Evolutionary conservation across 2,888 invertebrate species (phyloP).

Genomic region (Acanthosoma haemorrhoidale): DNA sequence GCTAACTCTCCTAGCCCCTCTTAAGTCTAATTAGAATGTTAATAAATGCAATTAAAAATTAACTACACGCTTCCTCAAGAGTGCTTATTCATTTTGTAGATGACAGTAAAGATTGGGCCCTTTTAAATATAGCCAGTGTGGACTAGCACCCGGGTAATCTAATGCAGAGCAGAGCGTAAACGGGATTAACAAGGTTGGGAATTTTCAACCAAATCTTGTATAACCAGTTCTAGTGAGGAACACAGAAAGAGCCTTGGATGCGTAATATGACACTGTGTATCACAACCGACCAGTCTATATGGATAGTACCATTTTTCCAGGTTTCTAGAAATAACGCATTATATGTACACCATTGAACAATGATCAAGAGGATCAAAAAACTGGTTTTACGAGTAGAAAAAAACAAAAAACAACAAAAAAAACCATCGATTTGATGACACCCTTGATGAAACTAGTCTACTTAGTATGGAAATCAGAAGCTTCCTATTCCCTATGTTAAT

Average conservation of each 20-base stretch:
- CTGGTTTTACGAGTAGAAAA: no score
- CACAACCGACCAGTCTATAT: no score
- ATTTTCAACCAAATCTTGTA: conserved; percentile 3
- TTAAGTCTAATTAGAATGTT: background rate
- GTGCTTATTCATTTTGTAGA: background rate
- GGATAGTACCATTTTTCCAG: no score
- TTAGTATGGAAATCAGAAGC: no score
- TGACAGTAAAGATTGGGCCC: background rate
- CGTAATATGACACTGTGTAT: background rate
- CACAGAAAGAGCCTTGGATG: background rate
- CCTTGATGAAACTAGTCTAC: no score
- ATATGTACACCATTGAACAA: no score
- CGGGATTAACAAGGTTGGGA: background rate
- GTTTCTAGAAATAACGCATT: no score
- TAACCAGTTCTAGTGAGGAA: background rate
- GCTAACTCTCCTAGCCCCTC: background rate
- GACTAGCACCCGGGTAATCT: background rate
- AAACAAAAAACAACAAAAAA: no score
- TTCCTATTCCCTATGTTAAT: no score
- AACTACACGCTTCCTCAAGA: background rate
- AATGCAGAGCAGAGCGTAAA: no score
- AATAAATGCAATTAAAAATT: background rate
- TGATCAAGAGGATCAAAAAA: no score
- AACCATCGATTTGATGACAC: no score
- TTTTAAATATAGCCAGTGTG: background rate